A percentile compares a stretch with the other conserved stretches of the same genome.
phyloP scores from a whole-genome alignment of 1,140 invertebrate genomes.

The Euwallacea similis region DNA sequence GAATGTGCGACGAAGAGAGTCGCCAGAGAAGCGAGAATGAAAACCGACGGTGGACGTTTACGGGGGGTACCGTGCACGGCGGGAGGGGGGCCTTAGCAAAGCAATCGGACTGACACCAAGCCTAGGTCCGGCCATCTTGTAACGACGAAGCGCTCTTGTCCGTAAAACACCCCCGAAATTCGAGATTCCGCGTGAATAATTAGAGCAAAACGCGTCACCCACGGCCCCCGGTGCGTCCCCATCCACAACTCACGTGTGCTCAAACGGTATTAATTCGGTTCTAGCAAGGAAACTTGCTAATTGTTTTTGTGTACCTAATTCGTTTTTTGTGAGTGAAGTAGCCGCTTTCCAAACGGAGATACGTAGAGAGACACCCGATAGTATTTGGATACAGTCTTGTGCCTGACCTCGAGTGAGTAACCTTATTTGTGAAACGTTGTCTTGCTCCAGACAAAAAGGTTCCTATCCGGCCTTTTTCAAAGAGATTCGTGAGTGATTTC shows the following conservation, averaged over 20 bases:
- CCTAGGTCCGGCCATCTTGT: constrained; percentile 56
- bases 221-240: constrained; percentile 33
- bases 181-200: constrained; percentile 45
- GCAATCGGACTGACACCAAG: constrained; percentile 56
- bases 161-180: constrained; percentile 49
- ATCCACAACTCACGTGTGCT: constrained; percentile 45
- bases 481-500: constrained; percentile 5
- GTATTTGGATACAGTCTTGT: constrained; percentile 21
- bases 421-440: too few species aligned
- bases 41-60: constrained; percentile 51
- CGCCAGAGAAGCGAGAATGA: constrained; percentile 51
- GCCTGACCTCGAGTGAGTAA: constrained; percentile 27
- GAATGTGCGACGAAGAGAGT: constrained; percentile 50
- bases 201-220: constrained; percentile 39
- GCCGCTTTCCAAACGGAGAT: constrained; percentile 34
- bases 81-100: constrained; percentile 52
- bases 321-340: constrained; percentile 46
- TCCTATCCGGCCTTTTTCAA: too few species aligned
- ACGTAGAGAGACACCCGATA: constrained; percentile 14
- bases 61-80: constrained; percentile 52
- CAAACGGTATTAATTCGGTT: constrained; percentile 15
- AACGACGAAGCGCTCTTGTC: constrained; percentile 51
- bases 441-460: too few species aligned
- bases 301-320: constrained; percentile 45
- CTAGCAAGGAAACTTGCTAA: constrained; percentile 27